Percentiles rank a stretch among this genome's conserved stretches.
These are phyloP conservation scores for Achlya flavicornis DNA, from an alignment of 2,888 invertebrate species.

Conservation along the genomic window DNA sequence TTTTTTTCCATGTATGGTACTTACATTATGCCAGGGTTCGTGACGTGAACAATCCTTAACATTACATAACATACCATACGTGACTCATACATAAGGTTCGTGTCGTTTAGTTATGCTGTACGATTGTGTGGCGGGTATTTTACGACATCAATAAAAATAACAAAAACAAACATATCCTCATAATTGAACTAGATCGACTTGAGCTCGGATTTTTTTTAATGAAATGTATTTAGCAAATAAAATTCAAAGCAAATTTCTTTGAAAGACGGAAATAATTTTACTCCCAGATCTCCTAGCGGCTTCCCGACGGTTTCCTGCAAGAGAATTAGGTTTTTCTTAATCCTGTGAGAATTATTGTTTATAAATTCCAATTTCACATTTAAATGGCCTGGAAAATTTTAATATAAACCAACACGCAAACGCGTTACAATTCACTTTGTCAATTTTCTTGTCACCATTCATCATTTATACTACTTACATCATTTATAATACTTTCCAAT, in stretches of 20 bases:
- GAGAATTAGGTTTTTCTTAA: background rate
- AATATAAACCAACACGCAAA: background rate
- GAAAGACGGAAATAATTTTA: background rate
- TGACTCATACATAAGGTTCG: constrained; percentile 34
- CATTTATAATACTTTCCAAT: too few species aligned
- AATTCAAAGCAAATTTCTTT: background rate
- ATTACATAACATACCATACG: constrained; percentile 35
- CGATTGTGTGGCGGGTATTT: constrained; percentile 14
- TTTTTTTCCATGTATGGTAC: background rate
- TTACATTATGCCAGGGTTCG: constrained; percentile 13
- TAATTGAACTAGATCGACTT: background rate
- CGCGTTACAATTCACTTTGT: too few species aligned
- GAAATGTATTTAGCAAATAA: background rate
- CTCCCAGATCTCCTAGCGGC: background rate
- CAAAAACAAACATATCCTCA: background rate
- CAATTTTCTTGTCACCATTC: too few species aligned
- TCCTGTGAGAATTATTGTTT: background rate
- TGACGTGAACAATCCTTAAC: constrained; percentile 33
- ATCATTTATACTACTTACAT: too few species aligned
- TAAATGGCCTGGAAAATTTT: background rate
- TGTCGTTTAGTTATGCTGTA: constrained; percentile 29
- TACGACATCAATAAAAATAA: background rate
- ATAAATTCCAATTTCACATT: background rate
- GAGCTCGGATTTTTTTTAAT: background rate
- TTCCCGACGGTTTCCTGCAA: background rate